These are phyloP conservation scores for Cotesia vestalis DNA, from an alignment of 1,140 invertebrate genomes.

Conservation along the genomic window DNA sequence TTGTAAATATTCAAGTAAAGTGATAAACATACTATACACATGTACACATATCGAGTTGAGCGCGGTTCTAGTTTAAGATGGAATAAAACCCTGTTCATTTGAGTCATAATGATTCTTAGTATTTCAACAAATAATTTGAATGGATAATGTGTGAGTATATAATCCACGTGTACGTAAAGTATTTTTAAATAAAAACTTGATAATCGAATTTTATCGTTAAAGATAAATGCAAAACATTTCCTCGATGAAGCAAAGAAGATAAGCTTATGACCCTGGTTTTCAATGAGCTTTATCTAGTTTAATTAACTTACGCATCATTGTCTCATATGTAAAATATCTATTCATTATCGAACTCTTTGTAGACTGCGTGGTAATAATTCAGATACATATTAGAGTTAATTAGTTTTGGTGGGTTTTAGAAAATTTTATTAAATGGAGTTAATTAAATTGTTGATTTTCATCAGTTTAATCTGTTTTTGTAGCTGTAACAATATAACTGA, in stretches of 20 bases:
- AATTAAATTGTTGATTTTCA: slow-evolving; percentile 34
- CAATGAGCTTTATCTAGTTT: slow-evolving; percentile 45
- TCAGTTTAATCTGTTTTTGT: slow-evolving; percentile 24
- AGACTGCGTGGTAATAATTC: slow-evolving; percentile 24
- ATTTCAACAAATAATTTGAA: no score
- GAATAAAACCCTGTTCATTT: no score
- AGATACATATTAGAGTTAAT: slow-evolving; percentile 22
- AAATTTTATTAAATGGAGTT: slow-evolving; percentile 31
- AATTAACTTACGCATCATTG: slow-evolving; percentile 44
- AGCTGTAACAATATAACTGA: slow-evolving; percentile 23
- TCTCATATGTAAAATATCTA: slow-evolving; percentile 32
- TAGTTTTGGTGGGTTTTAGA: slow-evolving; percentile 10
- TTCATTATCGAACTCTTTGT: slow-evolving; percentile 26
- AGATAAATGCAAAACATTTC: background rate
- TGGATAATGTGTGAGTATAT: no score
- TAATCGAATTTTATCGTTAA: no score
- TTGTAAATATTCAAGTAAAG: no score
- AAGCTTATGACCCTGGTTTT: slow-evolving; percentile 50
- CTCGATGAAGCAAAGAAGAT: slow-evolving; percentile 36
- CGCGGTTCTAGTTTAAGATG: no score
- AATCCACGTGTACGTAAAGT: no score
- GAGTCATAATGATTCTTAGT: no score
- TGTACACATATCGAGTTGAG: no score
- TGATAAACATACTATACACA: no score
- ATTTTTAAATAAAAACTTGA: no score